Evolutionary conservation across 2,888 invertebrate genomes (phyloP), one percentile per base, ranked within the genome.

Genomic region (Amaurobius ferox): DNA sequence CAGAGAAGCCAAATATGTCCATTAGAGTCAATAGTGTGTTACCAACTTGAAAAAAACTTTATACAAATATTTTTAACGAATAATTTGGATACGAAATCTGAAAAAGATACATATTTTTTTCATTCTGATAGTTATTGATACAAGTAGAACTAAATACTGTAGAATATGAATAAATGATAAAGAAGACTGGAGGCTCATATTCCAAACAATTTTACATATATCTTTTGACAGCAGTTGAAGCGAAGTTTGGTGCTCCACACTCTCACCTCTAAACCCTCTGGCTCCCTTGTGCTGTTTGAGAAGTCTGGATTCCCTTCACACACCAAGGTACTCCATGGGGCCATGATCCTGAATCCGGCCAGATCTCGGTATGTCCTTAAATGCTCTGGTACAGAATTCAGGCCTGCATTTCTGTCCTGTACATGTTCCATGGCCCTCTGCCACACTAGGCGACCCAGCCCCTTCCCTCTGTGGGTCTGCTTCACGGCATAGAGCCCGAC

Each of bases 401-500:
- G 86, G n/a, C 89, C 89, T 0, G 86, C 89, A 64, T 89, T 89
- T 11, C 87, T 48, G 0, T 79, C 78, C 2, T 87, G 88, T 7
- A 89, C 86, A 44, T 88, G 89, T 11, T 79, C 86, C 88, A 88
- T 88, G 0, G 87, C 88, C 16, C 30, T 62, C n/a, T 70, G 55
- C 89, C 89, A 89, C 28, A 89, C 79, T 19, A 55, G 71, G 1
- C 79, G 16, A 1, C 89, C 89, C 7, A 89, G 87, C 11, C 89
- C 89, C 23, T 55, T 61, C 0, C 88, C 88, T 26, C 88, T 79
- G 29, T 87, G 88, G 9, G 87, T 35, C 0, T 78, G 76, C 28
- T 79, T 78, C 5, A 89, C 88, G 0, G 88, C 89, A 39, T 89
- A 89, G n/a, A 89, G 73, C 0, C 89, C 89, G 13, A 89, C 74